Base-by-base conservation (phyloP, 2,888 invertebrate species). In the Cabera pusaria region DNA sequence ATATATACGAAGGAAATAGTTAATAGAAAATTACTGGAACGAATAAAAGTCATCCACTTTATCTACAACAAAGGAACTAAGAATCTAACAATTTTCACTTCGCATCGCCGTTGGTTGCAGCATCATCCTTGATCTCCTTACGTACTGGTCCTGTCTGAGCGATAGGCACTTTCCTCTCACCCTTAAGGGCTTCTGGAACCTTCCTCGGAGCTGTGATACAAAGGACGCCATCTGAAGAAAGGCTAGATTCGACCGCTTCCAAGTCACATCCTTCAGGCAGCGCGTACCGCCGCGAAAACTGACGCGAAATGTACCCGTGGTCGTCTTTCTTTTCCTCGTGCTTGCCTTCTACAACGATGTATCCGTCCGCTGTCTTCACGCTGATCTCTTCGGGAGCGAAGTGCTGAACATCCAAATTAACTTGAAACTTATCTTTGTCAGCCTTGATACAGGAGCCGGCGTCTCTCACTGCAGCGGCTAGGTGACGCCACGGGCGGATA, bases 281-380 rank as follows among this genome's bases (percentile, higher is more conserved):
- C 8, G 92, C 81, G 63, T 95, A 96, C 28, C 93, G 92, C 1
- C 96, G 90, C 1, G 93, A 90, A 56, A 96, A 94, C 55, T 96
- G 94, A 11, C 94, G 90, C 1, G 94, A 92, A 35, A 95, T 92
- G 52, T 85, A 93, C 0, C 95, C 95, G 58, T 94, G 93, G 10
- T 93, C 92, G 56, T 95, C 95, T 44, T 92, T 91, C 61, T 92
- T 93, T 67, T 95, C 95, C 56, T 94, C 94, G 58, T 96, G 96
- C 64, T 93, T 94, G 0, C 93, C 95, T 72, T 95, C 94, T 0
- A 94, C 90, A 1, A 95, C 90, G 7, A 96, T 90, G 28, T 79
- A 90, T 22, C 93, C 91, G 32, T 94, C 94, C 0, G 92, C 90
- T 0, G 93, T 94, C 74, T 94, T 95, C 4, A 96, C 95, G 3